Evolutionary conservation across 1,140 invertebrate genomes (phyloP), one percentile per base, ranked within the genome.

Genomic region (Bactericera cockerelli): DNA sequence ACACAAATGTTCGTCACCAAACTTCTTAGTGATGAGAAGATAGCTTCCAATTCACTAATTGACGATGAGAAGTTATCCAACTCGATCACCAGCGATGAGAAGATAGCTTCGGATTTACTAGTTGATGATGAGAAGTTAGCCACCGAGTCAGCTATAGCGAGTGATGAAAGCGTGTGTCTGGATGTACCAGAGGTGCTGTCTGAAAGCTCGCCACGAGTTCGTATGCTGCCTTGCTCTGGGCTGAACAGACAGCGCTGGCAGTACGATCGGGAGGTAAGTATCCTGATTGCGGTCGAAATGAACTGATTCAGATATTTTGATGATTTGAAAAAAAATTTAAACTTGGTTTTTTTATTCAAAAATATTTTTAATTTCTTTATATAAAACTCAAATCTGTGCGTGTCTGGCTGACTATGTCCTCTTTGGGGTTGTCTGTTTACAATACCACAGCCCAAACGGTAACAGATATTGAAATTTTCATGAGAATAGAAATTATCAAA

Each of bases 1-100:
- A 77, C 78, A 63, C 85, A 89, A 68, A 80, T 86, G 74, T 89
- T 88, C 68, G 79, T 89, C 2, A 81, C 86, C 66, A 49, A 49
- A 49, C 22, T 49, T 8, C 42, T 16, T 16, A 49, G 8, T 22
- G 42, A 49, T 49, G n/a, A n/a, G n/a, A n/a, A n/a, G n/a, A 81
- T 78, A 1, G 72, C 77, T 39, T 75, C 77, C 54, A 83, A 83
- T n/a, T 33, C n/a, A n/a, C 59, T 55, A 21, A 57, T 62, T n/a
- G 53, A 56, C 22, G 59, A 49, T 25, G 55, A 53, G n/a, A 36
- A 25, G 31, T 19, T n/a, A n/a, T n/a, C n/a, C n/a, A n/a, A n/a
- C n/a, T n/a, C n/a, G n/a, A n/a, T n/a, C n/a, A 49, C 26, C 3
- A 26, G 55, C 10, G 49, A 19, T 8, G 59, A 54, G 26, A 55